These are phyloP conservation scores for Regulus satrapa DNA, from an alignment of 2,113 vertebrate species.

Conservation along the genomic window DNA sequence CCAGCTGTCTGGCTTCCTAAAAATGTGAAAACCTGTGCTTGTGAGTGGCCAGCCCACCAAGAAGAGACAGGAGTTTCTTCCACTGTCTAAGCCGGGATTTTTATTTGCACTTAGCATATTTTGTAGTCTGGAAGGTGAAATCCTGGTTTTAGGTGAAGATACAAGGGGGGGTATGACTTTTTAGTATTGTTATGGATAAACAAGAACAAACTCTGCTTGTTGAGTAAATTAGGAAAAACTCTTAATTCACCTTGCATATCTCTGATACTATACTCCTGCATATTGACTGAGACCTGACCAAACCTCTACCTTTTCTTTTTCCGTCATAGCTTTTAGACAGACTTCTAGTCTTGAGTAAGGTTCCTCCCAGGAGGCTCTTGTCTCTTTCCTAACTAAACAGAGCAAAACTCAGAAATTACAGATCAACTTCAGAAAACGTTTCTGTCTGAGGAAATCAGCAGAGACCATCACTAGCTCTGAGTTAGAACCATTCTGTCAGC, in stretches of 20 bases:
- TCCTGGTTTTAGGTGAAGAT: neutral
- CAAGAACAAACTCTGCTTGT: neutral
- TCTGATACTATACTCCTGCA: neutral
- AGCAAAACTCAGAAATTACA: slow-evolving; percentile 22
- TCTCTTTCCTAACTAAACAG: neutral
- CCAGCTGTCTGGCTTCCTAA: neutral
- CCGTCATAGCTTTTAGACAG: neutral
- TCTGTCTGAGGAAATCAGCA: neutral
- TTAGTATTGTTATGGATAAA: neutral
- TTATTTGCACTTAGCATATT: neutral
- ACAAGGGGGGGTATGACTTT: neutral
- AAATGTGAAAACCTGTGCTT: neutral
- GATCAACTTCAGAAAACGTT: neutral
- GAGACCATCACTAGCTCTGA: neutral
- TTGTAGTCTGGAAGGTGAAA: neutral
- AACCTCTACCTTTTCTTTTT: neutral
- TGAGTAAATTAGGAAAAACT: neutral
- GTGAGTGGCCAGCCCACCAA: neutral
- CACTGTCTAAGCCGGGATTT: neutral
- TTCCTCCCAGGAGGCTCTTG: neutral
- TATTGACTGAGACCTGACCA: neutral
- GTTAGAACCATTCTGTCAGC: neutral
- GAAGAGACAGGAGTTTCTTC: neutral
- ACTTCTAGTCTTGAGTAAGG: neutral
- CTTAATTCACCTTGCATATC: neutral